phyloP scores from a whole-genome alignment of 1,140 invertebrate species.

The Stenopsyche tienmushanensis region DNA sequence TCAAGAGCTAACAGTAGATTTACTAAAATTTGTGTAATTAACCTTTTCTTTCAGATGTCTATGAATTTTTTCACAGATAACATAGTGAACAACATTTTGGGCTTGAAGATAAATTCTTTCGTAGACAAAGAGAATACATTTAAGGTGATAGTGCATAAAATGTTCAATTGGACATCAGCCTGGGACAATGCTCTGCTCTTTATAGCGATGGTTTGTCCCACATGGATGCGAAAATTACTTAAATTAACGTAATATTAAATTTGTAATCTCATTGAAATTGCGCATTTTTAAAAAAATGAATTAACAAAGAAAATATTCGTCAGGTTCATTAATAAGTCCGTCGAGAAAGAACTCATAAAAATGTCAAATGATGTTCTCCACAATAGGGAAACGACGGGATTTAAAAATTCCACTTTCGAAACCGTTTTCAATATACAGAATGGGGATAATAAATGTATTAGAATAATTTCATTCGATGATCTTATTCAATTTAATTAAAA shows the following conservation, averaged over 20 bases:
- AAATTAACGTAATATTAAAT: slow-evolving; percentile 22
- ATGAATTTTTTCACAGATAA: neutral
- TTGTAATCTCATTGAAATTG: neutral
- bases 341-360: slow-evolving; percentile 12
- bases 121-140: slow-evolving; percentile 29
- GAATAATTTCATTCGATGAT: neutral
- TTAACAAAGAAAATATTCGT: too few relatives aligned
- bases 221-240: slow-evolving; percentile 13
- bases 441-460: neutral
- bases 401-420: slow-evolving; percentile 29
- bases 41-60: neutral
- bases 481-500: neutral
- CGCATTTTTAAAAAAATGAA: too few relatives aligned
- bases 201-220: slow-evolving; percentile 28
- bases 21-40: too few relatives aligned
- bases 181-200: too few relatives aligned
- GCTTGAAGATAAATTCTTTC: slow-evolving; percentile 31
- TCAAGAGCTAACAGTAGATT: too few relatives aligned
- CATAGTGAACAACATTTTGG: slow-evolving; percentile 9
- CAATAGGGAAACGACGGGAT: slow-evolving; percentile 21
- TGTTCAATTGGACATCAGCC: too few relatives aligned
- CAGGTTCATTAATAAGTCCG: slow-evolving; percentile 22
- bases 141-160: too few relatives aligned
- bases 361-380: slow-evolving; percentile 23
- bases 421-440: slow-evolving; percentile 11